phyloP scores from a whole-genome alignment of 2,797 vertebrate genomes.

The Bryconaethiops microstoma region DNA sequence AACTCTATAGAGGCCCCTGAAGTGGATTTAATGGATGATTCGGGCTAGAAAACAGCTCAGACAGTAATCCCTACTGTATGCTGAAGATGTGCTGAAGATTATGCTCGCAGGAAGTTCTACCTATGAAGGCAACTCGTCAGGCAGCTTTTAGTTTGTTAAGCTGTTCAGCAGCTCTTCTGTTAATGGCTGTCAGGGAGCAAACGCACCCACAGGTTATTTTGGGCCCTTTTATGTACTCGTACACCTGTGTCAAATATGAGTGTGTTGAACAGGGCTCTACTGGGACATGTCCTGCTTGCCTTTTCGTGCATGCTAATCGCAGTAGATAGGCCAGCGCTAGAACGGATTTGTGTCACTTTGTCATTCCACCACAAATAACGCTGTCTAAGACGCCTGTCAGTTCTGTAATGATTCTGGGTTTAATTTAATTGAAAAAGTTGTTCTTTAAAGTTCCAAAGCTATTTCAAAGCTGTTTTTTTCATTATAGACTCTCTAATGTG shows the following conservation, averaged over 20 bases:
- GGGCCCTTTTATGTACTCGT: background rate
- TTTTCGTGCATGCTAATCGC: background rate
- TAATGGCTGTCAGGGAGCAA: background rate
- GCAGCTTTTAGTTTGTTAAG: background rate
- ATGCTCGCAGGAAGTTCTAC: background rate
- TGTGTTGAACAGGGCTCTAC: background rate
- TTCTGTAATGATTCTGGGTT: background rate
- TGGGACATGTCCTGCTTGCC: background rate
- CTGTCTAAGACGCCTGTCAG: no score
- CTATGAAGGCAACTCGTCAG: background rate
- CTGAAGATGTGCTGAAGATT: constrained; percentile 15
- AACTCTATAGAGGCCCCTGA: background rate
- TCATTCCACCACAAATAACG: background rate
- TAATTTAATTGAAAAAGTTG: background rate
- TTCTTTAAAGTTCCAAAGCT: background rate
- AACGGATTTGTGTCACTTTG: background rate
- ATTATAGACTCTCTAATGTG: background rate
- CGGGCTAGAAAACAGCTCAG: background rate
- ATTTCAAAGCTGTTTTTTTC: background rate
- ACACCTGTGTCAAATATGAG: constrained; percentile 2
- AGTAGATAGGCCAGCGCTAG: background rate
- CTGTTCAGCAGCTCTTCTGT: background rate
- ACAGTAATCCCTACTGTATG: constrained; percentile 9
- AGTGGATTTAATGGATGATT: background rate
- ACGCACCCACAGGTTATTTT: background rate